Evolutionary conservation across 2,113 vertebrate species (phyloP).

Genomic region (Conger conger): DNA sequence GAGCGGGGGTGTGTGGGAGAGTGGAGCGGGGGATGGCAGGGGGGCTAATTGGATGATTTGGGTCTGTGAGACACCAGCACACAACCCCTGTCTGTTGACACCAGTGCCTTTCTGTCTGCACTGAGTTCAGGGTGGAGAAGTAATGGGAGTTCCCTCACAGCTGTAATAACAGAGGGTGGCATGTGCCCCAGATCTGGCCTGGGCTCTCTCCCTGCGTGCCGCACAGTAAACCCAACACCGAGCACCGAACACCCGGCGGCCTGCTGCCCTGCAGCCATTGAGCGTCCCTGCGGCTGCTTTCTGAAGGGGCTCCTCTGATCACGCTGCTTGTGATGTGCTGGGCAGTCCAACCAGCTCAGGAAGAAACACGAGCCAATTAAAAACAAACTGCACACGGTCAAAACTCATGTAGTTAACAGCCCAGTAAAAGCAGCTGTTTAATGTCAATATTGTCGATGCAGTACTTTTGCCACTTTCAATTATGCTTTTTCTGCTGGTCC

Average conservation of each 20-base stretch:
- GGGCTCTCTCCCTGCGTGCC: background rate
- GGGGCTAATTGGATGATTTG: background rate
- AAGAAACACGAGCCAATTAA: background rate
- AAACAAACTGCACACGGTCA: background rate
- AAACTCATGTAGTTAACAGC: too few relatives aligned
- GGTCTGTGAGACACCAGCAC: background rate
- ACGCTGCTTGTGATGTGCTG: background rate
- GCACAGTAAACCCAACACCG: background rate
- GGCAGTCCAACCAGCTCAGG: background rate
- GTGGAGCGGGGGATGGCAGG: background rate
- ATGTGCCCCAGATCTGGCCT: background rate
- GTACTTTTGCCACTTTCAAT: background rate
- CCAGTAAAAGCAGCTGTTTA: background rate
- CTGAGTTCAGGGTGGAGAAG: background rate
- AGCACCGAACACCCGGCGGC: background rate
- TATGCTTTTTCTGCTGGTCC: background rate
- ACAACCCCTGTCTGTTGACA: background rate
- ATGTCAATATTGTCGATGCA: background rate
- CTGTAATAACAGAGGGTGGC: constrained; percentile 13
- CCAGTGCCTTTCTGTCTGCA: background rate
- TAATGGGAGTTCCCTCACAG: background rate
- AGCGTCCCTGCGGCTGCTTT: background rate
- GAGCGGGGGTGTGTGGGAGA: background rate
- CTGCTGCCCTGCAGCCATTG: too few relatives aligned
- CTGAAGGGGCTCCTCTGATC: background rate